Conservation (phyloP, 2,888 invertebrate species). For the Carpatolechia fugitivella region DNA sequence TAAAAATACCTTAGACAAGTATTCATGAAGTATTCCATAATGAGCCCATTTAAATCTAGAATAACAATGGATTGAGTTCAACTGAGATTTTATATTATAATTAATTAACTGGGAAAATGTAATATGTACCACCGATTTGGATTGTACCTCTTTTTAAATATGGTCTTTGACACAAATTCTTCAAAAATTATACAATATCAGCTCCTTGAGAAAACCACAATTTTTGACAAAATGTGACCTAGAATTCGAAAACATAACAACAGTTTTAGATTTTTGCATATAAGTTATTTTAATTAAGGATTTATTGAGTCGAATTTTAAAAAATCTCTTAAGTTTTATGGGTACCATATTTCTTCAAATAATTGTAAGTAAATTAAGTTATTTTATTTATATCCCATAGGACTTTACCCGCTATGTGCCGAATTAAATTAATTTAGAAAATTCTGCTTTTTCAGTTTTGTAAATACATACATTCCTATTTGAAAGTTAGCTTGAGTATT, state of each 20-base stretch:
- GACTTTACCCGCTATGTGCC: constrained; percentile 8
- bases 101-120: not conserved
- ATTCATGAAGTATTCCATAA: too few species aligned
- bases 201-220: not conserved
- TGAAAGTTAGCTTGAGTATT: not conserved
- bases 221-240: not conserved
- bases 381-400: not conserved
- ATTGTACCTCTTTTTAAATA: not conserved
- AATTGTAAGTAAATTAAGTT: not conserved
- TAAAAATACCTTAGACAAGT: too few species aligned
- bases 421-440: constrained; percentile 1
- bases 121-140: constrained; percentile 1
- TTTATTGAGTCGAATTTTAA: too few species aligned
- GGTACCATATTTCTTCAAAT: not conserved
- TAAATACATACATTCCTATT: constrained; percentile 4
- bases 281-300: too few species aligned
- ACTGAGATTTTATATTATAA: not conserved
- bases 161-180: not conserved
- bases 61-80: not conserved
- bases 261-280: too few species aligned
- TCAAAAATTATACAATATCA: not conserved
- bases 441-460: not conserved
- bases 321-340: too few species aligned
- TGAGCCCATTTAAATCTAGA: too few species aligned
- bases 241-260: not conserved